Conservation (phyloP, 1,140 invertebrate species). For the Hyposmocoma kahamanoa region DNA sequence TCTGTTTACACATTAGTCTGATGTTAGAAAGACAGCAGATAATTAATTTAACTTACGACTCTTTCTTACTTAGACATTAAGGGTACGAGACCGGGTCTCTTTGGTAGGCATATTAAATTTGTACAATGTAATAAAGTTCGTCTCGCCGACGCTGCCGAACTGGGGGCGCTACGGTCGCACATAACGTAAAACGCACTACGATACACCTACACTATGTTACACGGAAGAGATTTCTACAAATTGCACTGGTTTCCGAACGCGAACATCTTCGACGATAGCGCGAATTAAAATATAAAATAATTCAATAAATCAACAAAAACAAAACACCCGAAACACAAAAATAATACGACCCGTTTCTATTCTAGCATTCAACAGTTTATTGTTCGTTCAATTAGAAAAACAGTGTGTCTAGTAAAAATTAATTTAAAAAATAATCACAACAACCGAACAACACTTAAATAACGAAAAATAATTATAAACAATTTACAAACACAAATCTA, state of each 20-base stretch:
- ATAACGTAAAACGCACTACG: constrained; percentile 53
- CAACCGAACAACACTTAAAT: constrained; percentile 73
- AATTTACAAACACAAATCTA: constrained; percentile 72
- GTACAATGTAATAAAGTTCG: constrained; percentile 70
- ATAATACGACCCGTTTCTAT: constrained; percentile 73
- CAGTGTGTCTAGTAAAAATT: constrained; percentile 57
- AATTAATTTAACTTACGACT: constrained; percentile 64
- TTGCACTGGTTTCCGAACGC: constrained; percentile 71
- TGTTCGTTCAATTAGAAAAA: constrained; percentile 51
- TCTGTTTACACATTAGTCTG: constrained; percentile 46
- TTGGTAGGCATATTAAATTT: constrained; percentile 74
- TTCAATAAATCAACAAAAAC: constrained; percentile 69
- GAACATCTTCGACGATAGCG: constrained; percentile 65
- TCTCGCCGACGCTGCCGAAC: constrained; percentile 41
- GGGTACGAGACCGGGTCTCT: constrained; percentile 74
- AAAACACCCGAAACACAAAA: constrained; percentile 65
- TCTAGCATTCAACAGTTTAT: constrained; percentile 69
- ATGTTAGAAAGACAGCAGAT: constrained; percentile 37
- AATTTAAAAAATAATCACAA: constrained; percentile 71
- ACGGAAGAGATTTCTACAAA: constrained; percentile 72
- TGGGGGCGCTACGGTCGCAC: constrained; percentile 39
- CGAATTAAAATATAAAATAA: constrained; percentile 66
- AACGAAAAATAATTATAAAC: constrained; percentile 72
- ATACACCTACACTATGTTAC: constrained; percentile 65
- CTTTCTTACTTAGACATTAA: constrained; percentile 65